Evolutionary conservation across 2,888 invertebrate genomes (phyloP), one percentile per base, ranked within the genome.

Genomic region (Sphinx pinastri): DNA sequence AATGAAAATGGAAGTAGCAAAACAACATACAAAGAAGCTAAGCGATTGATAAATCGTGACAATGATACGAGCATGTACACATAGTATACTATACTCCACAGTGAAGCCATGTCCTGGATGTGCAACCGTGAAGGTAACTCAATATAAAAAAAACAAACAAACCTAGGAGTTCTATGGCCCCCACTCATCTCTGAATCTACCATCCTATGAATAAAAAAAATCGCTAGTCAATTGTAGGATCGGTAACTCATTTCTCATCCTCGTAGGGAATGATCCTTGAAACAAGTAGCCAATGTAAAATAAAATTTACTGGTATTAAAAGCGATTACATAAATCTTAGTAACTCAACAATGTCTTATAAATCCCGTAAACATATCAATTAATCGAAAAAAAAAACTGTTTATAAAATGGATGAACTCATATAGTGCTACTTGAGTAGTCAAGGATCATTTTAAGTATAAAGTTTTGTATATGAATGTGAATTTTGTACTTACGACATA

Each of bases 151-250:
- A 68, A 91, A 87, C 81, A 87, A 91, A 95, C 95, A 95, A 95
- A 95, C 95, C 95, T 95, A 95, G 95, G 95, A 87, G 95, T 94
- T 92, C 95, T 95, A 95, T 95, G 95, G 92, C 95, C 94, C 92
- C 95, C 95, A 94, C 95, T 95, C 91, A 95, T 94, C 93, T 95
- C 95, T 95, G 95, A 94, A 92, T 95, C 95, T 95, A 94, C 94
- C 93, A 95, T 94, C 95, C 95, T 95, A 94, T 88, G 94, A 88
- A 93, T 90, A 88, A 91, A 90, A 89, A 89, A 89, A 73, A 81
- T 80, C 76, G 59, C 68, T 71, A 71, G 68, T 68, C 68, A 71
- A 58, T 71, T 68, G 45, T 63, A 49, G 57, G 13, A 54, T 25
- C 60, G 57, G 63, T 63, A 19, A 55, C 16, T 63, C 51, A 31